Conservation (phyloP, 1,140 invertebrate genomes). For the Drosophila kikkawai region DNA sequence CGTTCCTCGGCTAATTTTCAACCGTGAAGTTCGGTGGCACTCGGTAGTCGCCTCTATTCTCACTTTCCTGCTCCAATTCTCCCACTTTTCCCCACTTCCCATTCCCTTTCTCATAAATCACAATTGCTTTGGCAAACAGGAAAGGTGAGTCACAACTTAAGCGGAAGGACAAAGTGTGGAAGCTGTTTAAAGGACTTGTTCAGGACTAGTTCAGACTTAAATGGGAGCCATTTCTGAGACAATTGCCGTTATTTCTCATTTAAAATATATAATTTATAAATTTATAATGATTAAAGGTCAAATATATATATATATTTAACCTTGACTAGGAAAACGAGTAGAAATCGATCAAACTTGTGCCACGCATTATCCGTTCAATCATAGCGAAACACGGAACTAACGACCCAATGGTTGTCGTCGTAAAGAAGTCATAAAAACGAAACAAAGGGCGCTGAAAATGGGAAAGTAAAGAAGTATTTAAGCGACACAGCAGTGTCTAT, state of each 20-base stretch:
- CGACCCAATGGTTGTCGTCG: conserved; percentile 63
- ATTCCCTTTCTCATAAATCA: conserved; percentile 43
- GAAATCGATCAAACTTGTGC: conserved; percentile 76
- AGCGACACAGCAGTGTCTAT: background rate
- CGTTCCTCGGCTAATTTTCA: conserved; percentile 55
- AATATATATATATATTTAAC: background rate
- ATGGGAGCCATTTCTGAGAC: background rate
- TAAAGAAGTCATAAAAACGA: conserved; percentile 61
- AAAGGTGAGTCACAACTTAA: conserved; percentile 9
- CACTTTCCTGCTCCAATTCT: conserved; percentile 4
- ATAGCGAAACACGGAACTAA: conserved; percentile 36
- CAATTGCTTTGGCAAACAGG: conserved; percentile 36
- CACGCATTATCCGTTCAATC: conserved; percentile 46
- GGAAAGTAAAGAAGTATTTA: background rate
- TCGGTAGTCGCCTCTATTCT: conserved; percentile 7
- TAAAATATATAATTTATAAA: too few relatives aligned
- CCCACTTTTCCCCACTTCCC: background rate
- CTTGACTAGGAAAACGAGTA: conserved; percentile 41
- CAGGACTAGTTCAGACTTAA: background rate
- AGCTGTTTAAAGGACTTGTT: background rate
- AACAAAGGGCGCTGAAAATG: conserved; percentile 12
- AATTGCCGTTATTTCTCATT: background rate
- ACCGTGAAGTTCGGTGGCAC: conserved; percentile 32
- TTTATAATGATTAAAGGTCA: background rate
- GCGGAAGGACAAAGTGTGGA: conserved; percentile 1